Conservation (phyloP, 2,113 vertebrate species). For the Phaetusa simplex region DNA sequence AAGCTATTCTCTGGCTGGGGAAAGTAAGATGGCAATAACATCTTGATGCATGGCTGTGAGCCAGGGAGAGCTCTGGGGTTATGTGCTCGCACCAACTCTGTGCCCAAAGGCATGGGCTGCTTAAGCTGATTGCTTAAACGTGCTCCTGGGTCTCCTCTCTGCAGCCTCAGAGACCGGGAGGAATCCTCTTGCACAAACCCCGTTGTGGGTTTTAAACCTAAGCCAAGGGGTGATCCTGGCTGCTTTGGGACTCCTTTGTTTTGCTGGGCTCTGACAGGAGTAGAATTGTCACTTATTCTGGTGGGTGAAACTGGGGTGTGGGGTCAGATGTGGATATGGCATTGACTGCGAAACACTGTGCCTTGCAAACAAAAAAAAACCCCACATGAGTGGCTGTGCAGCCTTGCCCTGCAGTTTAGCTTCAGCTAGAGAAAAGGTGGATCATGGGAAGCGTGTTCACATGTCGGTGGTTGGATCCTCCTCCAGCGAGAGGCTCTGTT, state of each 20-base stretch:
- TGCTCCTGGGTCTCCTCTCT: not conserved
- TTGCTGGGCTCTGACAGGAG: not conserved
- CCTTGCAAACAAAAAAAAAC: not conserved
- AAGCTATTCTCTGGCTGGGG: not conserved
- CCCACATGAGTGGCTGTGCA: not conserved
- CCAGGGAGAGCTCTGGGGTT: not conserved
- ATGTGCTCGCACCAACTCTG: not conserved
- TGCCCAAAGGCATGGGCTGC: not conserved
- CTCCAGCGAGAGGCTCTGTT: not conserved
- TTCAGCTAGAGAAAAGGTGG: not conserved
- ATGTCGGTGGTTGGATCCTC: rapidly evolving
- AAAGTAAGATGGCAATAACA: not conserved
- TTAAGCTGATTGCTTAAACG: not conserved
- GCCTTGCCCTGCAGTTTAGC: not conserved
- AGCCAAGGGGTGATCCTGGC: not conserved
- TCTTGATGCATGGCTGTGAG: not conserved
- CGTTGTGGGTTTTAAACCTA: rapidly evolving
- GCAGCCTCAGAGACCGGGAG: not conserved
- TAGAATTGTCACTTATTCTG: not conserved
- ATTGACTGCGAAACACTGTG: not conserved
- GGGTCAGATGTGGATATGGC: not conserved
- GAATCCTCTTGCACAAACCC: not conserved
- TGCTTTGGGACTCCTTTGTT: not conserved
- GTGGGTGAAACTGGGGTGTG: not conserved
- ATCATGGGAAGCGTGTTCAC: not conserved